phyloP scores from a whole-genome alignment of 1,140 invertebrate species.

The Trachymyrmex septentrionalis region DNA sequence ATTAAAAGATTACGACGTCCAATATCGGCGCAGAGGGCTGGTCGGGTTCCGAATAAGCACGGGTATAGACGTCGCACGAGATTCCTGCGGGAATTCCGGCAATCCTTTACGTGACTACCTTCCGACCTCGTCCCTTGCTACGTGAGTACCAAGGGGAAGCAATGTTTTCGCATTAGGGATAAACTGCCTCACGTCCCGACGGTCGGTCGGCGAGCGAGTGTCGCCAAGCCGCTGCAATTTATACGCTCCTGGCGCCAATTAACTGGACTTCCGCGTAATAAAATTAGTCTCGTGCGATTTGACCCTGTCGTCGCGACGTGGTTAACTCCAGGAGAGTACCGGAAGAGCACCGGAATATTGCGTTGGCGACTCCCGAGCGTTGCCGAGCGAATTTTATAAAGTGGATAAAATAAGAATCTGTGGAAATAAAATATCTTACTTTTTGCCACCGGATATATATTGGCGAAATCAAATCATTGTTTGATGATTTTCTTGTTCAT shows the following conservation, averaged over 20 bases:
- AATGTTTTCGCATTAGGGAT: constrained; percentile 82
- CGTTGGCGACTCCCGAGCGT: constrained; percentile 13
- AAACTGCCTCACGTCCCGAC: constrained; percentile 71
- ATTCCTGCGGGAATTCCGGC: constrained; percentile 75
- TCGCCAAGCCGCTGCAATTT: constrained; percentile 69
- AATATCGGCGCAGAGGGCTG: constrained; percentile 67
- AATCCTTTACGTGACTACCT: constrained; percentile 81
- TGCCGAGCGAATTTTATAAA: constrained; percentile 13
- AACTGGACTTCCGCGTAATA: constrained; percentile 74
- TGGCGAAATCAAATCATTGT: background rate
- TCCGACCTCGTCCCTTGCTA: constrained; percentile 41
- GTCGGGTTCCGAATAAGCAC: constrained; percentile 32
- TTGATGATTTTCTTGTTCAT: background rate
- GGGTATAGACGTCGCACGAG: constrained; percentile 54
- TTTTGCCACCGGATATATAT: background rate
- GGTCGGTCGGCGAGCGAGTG: constrained; percentile 25
- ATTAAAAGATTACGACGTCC: constrained; percentile 80
- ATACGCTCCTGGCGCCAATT: constrained; percentile 76
- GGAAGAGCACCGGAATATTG: constrained; percentile 57
- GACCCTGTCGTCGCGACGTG: constrained; percentile 17
- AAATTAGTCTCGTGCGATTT: constrained; percentile 71
- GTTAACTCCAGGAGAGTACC: constrained; percentile 26
- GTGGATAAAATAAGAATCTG: background rate
- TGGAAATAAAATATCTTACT: background rate
- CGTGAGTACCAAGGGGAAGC: constrained; percentile 63